Evolutionary conservation across 2,113 vertebrate species (phyloP), one percentile per base, ranked within the genome.

Genomic region (Eurystomus gularis): DNA sequence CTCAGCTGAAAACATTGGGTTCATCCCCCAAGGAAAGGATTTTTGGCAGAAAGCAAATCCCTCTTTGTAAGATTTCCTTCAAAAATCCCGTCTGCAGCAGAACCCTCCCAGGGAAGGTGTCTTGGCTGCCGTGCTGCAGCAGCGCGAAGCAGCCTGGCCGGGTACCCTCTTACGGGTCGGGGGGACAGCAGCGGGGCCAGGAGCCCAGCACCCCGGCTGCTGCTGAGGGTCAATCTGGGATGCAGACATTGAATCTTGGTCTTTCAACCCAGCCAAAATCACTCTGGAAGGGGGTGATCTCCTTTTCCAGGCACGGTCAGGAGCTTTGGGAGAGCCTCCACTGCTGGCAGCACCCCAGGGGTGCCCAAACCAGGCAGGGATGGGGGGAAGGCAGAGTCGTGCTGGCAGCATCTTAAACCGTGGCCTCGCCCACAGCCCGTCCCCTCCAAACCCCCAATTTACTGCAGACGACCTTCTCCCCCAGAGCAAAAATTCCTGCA

Each of bases 401-500:
- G 85, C 88, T 96, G 96, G 95, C 96, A 97, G 95, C 94, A 95
- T 14, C 96, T 95, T 93, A 57, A 49, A 66, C 69, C 33, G 0
- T 60, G 86, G 90, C 46, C 61, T 88, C 20, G 7, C 75, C 66
- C 4, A 3, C 64, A 62, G 92, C 83, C 92, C 16, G 3, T 21
- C 58, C 65, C 66, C 57, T 88, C 6, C 2, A 24, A 64, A 55
- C 13, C 42, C 70, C 46, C 33, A 78, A 19, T 81, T 95, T 77
- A n/a, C 75, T 64, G 72, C 23, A 24, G 96, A 96, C 79, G 62
- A 96, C 92, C 79, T 97, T 97, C 92, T 95, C 51, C 96, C 96
- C 95, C 97, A 97, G 97, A 97, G 96, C 96, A 97, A 97, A 97
- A 96, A 16, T 77, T 84, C 87, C 70, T 90, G 37, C 69, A 79